Base-by-base conservation (phyloP, 2,113 vertebrate genomes). In the Oplegnathus fasciatus region DNA sequence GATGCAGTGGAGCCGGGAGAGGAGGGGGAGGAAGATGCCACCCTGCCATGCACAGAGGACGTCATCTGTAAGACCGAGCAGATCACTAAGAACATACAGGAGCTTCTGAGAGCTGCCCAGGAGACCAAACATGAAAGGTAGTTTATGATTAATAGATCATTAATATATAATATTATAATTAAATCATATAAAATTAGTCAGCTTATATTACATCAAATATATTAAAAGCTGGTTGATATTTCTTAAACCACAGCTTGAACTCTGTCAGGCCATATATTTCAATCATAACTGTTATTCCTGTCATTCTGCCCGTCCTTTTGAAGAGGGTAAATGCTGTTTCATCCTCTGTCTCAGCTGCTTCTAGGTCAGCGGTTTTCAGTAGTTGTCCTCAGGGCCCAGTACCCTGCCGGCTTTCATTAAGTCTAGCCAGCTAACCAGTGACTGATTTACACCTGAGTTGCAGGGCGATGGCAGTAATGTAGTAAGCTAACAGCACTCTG, bases 41-140 rank as follows among this genome's bases (percentile, higher is more conserved):
- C 93, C 11, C 94, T 99, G 89, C 98, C 98, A 17, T 97, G 97
- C 82, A 99, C 98, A 0, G 98, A 99, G 83, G 98, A 98, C 0
- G 98, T 99, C 86, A 99, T 99, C 91, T 96, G 98, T 78, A 99
- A 99, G 89, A 99, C 98, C 0, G 98, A 99, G 86, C 98, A 99
- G 93, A 99, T 99, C 92, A 99, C 98, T 7, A 99, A 99, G 92
- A 99, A 99, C 84, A 99, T 99, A 75, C 98, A 99, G 94, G 98
- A 99, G 84, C 96, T 99, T 72, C 91, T 99, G 46, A 91, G 98
- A 77, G 98, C 98, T 0, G 98, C 98, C 0, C 98, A 99, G 80
- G 98, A 99, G 93, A 99, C 97, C 91, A 99, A 98, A 79, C 97
- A 98, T 0, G 98, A 99, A 92, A 99, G 98, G 98, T 99, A 78